Conservation (phyloP, 2,888 invertebrate species). For the Eupithecia insigniata region DNA sequence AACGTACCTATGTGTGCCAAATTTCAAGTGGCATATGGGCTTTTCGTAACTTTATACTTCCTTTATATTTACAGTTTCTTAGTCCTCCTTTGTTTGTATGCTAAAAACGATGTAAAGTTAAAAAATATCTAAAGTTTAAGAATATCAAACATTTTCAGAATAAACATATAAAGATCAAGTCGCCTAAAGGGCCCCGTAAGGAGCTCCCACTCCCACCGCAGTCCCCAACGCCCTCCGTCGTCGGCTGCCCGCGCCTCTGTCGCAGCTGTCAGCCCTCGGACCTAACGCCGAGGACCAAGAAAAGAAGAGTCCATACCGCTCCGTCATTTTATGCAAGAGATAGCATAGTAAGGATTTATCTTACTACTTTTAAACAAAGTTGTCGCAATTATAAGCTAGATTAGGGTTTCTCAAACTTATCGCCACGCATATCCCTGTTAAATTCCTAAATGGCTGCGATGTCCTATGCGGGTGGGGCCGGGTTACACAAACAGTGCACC, state of each 20-base stretch:
- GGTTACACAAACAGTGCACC: too few species aligned
- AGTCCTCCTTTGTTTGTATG: too few species aligned
- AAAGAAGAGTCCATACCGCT: conserved; percentile 22
- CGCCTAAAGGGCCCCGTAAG: conserved; percentile 15
- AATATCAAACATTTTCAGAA: conserved; percentile 23
- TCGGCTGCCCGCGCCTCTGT: conserved; percentile 45
- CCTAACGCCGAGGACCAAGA: conserved; percentile 10
- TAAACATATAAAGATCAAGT: conserved; percentile 29
- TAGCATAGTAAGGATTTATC: conserved; percentile 9
- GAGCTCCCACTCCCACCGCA: background rate
- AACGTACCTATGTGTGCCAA: too few species aligned
- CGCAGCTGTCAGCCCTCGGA: conserved; percentile 48
- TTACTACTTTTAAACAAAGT: background rate
- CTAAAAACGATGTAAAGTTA: too few species aligned
- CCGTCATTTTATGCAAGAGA: background rate
- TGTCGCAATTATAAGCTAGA: background rate
- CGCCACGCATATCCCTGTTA: background rate
- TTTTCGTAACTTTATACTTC: too few species aligned
- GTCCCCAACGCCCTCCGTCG: conserved; percentile 43
- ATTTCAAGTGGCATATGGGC: too few species aligned
- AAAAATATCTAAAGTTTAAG: too few species aligned
- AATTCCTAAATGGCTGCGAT: background rate
- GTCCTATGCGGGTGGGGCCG: too few species aligned
- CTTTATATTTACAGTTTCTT: too few species aligned
- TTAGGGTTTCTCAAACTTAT: background rate